Evolutionary conservation across 2,888 invertebrate genomes (phyloP).

Genomic region (Cylloceria caligata): DNA sequence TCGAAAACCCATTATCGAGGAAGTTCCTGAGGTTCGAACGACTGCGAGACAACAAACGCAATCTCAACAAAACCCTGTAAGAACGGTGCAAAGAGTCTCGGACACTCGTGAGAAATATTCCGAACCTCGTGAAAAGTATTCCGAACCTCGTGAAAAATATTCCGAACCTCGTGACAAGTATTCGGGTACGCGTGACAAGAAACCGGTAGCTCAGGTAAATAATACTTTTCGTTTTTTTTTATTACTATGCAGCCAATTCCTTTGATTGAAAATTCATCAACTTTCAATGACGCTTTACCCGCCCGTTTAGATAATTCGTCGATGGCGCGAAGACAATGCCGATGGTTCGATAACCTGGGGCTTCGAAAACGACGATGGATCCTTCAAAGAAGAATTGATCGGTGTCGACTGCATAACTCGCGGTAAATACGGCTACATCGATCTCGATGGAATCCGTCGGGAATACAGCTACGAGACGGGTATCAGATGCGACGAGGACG

Average conservation of each 20-base stretch:
- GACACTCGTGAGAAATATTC: constrained; percentile 49
- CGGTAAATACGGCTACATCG: constrained; percentile 93
- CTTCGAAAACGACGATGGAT: constrained; percentile 94
- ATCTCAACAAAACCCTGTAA: constrained; percentile 54
- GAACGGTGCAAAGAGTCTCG: constrained; percentile 11
- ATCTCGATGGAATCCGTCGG: constrained; percentile 92
- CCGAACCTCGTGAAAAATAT: constrained; percentile 25
- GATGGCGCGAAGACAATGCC: constrained; percentile 91
- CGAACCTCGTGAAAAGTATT: constrained; percentile 50
- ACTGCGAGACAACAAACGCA: constrained; percentile 62
- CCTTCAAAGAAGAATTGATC: constrained; percentile 93
- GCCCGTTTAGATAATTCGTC: constrained; percentile 76
- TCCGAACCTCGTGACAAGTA: constrained; percentile 22
- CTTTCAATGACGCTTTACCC: too few species aligned
- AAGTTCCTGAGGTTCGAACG: constrained; percentile 66
- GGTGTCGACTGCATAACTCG: constrained; percentile 91
- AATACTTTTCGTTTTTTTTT: neutral
- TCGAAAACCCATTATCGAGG: constrained; percentile 74
- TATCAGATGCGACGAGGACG: constrained; percentile 86
- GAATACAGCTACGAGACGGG: constrained; percentile 94
- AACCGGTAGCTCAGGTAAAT: constrained; percentile 88
- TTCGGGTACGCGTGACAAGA: constrained; percentile 85
- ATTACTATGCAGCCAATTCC: too few species aligned
- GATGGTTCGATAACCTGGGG: constrained; percentile 94
- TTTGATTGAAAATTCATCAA: too few species aligned